These are phyloP conservation scores for Chiloscyllium plagiosum DNA, from an alignment of 2,113 vertebrate species.

Conservation along the genomic window DNA sequence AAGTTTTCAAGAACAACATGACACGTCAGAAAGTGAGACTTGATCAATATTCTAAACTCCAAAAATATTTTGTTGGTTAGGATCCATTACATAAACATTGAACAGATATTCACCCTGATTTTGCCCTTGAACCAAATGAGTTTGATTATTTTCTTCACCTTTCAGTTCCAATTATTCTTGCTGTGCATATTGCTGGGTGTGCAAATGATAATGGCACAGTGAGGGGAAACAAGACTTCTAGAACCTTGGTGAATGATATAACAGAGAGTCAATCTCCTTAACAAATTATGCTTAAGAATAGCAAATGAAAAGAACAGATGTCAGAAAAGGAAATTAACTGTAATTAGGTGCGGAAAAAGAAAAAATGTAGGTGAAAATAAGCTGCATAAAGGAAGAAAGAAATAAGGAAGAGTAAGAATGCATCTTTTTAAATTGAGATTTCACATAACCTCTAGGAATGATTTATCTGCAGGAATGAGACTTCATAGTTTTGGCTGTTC, in stretches of 20 bases:
- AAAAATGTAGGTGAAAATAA: too few relatives aligned
- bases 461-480: background rate
- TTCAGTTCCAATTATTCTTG: background rate
- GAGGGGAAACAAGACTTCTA: background rate
- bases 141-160: background rate
- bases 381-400: background rate
- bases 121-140: background rate
- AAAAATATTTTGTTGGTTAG: background rate
- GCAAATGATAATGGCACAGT: background rate
- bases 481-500: background rate
- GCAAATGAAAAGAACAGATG: background rate
- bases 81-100: background rate
- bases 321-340: background rate
- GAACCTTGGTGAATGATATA: background rate
- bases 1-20: background rate
- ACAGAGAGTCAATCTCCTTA: background rate
- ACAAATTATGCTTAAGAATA: background rate
- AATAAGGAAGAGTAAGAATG: background rate
- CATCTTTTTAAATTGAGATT: background rate
- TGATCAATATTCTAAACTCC: background rate
- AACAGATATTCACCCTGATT: background rate
- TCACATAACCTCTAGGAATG: background rate
- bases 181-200: background rate
- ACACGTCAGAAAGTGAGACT: background rate
- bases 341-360: background rate